phyloP scores from a whole-genome alignment of 2,888 invertebrate genomes.

The Priocnemis perturbator region DNA sequence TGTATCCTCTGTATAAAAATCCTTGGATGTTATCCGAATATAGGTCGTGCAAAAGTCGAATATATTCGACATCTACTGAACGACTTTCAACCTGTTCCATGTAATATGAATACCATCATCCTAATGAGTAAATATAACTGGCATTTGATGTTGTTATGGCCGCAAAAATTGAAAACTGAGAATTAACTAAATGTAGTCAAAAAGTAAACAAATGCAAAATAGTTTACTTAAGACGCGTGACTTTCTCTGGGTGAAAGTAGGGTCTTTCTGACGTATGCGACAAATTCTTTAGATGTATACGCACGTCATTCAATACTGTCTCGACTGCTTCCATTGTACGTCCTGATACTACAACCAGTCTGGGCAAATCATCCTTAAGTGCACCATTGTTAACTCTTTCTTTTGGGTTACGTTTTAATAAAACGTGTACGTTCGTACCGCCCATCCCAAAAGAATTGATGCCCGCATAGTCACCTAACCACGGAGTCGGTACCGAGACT shows the following conservation, averaged over 20 bases:
- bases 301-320: conserved; percentile 80
- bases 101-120: neutral
- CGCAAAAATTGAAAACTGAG: no score
- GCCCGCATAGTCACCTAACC: conserved; percentile 84
- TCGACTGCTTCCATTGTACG: conserved; percentile 87
- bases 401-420: conserved; percentile 80
- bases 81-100: conserved; percentile 39
- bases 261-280: no score
- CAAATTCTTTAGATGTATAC: conserved; percentile 35
- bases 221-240: no score
- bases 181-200: no score
- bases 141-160: no score
- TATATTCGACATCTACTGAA: conserved; percentile 80
- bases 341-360: no score
- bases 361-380: conserved; percentile 82
- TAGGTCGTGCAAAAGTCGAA: conserved; percentile 79
- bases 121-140: no score
- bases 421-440: conserved; percentile 90
- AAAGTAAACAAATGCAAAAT: no score
- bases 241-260: no score
- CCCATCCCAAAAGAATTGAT: conserved; percentile 96
- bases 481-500: conserved; percentile 83
- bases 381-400: conserved; percentile 80
- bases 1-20: conserved; percentile 87
- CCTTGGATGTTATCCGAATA: conserved; percentile 77